phyloP scores from a whole-genome alignment of 2,888 invertebrate genomes.

The Oxystoma pomonae region DNA sequence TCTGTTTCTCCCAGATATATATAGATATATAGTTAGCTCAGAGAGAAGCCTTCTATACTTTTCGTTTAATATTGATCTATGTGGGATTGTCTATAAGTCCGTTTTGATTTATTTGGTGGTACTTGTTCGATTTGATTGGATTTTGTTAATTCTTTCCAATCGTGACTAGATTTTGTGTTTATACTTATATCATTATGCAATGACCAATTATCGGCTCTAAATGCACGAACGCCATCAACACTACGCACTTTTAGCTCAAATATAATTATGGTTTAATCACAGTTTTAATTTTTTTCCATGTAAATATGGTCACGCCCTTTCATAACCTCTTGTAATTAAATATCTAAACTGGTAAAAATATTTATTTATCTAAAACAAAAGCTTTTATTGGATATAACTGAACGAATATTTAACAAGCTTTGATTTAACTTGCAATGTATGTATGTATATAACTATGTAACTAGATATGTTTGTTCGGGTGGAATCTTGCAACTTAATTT shows the following conservation, averaged over 20 bases:
- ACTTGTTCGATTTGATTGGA: not conserved
- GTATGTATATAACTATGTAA: too few relatives aligned
- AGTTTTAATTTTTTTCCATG: too few relatives aligned
- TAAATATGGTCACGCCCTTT: too few relatives aligned
- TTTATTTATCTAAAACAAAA: too few relatives aligned
- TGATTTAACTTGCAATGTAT: too few relatives aligned
- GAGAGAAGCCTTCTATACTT: not conserved
- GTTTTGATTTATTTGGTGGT: not conserved
- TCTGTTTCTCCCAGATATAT: constrained; percentile 40
- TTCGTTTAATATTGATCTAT: not conserved
- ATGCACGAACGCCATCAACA: not conserved
- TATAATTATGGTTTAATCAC: too few relatives aligned
- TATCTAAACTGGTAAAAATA: too few relatives aligned
- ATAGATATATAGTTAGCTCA: not conserved
- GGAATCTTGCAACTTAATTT: too few relatives aligned
- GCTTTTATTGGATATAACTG: too few relatives aligned
- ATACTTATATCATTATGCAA: not conserved
- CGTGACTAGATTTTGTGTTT: not conserved
- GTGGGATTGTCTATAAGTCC: not conserved
- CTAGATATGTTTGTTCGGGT: too few relatives aligned
- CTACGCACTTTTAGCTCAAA: not conserved
- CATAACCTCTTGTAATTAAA: too few relatives aligned
- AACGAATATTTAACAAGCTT: too few relatives aligned
- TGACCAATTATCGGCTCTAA: not conserved
- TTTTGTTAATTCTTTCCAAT: not conserved